phyloP scores from a whole-genome alignment of 1,140 invertebrate species.

The Branchinecta lynchi region DNA sequence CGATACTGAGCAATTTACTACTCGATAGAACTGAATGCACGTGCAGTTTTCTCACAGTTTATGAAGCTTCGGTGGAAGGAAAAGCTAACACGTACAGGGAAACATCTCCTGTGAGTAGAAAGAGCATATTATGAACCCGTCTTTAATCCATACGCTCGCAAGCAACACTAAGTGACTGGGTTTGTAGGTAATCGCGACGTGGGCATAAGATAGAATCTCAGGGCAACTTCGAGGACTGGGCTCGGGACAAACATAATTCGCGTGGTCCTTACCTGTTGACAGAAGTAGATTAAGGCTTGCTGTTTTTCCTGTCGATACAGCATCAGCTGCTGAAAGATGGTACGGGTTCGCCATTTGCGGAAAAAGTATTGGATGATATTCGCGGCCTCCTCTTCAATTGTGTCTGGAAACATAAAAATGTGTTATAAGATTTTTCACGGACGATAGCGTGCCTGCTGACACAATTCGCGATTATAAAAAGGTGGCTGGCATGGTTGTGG shows the following conservation, averaged over 20 bases:
- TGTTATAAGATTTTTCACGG: too few relatives aligned
- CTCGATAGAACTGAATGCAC: too few relatives aligned
- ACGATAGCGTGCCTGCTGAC: too few relatives aligned
- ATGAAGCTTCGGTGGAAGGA: too few relatives aligned
- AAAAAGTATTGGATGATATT: slow-evolving; percentile 52
- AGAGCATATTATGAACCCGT: not conserved
- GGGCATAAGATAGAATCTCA: not conserved
- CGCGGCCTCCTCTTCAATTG: slow-evolving; percentile 48
- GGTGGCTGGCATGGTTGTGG: too few relatives aligned
- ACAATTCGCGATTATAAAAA: too few relatives aligned
- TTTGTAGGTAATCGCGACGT: not conserved
- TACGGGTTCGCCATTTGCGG: slow-evolving; percentile 58
- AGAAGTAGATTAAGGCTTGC: slow-evolving; percentile 64
- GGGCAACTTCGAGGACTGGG: not conserved
- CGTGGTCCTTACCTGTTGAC: slow-evolving; percentile 47
- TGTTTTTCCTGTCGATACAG: slow-evolving; percentile 57
- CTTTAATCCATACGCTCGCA: not conserved
- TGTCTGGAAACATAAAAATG: slow-evolving; percentile 31
- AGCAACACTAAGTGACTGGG: not conserved
- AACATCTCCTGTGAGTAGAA: not conserved
- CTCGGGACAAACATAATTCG: not conserved
- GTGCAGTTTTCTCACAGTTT: too few relatives aligned
- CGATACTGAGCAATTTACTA: too few relatives aligned
- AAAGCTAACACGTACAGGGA: too few relatives aligned
- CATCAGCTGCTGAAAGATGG: slow-evolving; percentile 63